These are phyloP conservation scores for Tychaedon coryphoeus DNA, from an alignment of 2,113 vertebrate species.

Conservation along the genomic window DNA sequence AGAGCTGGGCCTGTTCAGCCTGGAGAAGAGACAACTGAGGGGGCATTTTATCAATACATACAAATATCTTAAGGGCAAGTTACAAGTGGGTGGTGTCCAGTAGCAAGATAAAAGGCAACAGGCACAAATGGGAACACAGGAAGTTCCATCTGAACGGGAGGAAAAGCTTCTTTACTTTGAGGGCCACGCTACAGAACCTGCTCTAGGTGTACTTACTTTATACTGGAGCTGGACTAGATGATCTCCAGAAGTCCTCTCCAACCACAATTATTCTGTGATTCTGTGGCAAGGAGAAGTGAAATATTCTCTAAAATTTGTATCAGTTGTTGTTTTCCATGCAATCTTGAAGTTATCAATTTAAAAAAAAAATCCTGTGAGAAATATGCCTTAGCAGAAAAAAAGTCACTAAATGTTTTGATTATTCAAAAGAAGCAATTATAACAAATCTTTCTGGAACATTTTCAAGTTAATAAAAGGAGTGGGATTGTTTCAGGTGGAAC, in stretches of 20 bases:
- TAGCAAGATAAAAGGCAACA: not conserved
- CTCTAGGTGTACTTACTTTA: not conserved
- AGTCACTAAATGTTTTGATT: not conserved
- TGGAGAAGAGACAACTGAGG: not conserved
- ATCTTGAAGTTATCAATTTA: not conserved
- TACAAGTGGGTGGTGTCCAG: not conserved
- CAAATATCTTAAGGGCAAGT: not conserved
- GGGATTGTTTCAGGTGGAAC: not conserved
- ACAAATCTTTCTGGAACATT: not conserved
- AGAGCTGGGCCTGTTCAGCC: not conserved
- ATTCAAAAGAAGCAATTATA: not conserved
- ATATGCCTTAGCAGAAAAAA: not conserved
- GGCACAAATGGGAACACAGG: not conserved
- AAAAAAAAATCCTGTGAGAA: not conserved
- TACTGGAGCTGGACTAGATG: not conserved
- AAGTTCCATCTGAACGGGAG: not conserved
- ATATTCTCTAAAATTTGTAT: not conserved
- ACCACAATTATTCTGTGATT: not conserved
- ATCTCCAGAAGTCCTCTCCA: not conserved
- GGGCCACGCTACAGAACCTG: not conserved
- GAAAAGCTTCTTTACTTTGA: not conserved
- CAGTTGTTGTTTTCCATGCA: not conserved
- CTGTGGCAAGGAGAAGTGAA: not conserved
- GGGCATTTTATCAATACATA: not conserved
- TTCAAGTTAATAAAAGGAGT: not conserved